Conservation (phyloP, 2,797 vertebrate genomes). For the Epinephelus malabaricus region DNA sequence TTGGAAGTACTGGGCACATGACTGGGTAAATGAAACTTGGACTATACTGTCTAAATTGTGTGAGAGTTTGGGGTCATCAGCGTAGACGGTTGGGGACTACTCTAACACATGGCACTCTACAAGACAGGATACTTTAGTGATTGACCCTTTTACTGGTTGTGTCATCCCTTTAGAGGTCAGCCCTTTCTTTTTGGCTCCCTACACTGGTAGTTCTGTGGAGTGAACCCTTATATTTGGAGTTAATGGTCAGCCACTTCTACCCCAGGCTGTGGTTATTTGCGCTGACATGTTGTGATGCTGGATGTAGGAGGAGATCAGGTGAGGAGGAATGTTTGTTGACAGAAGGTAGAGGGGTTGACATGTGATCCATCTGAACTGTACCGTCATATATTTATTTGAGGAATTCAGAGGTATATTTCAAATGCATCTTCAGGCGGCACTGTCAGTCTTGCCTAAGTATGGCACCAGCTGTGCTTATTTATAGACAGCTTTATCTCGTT, state of each 20-base stretch:
- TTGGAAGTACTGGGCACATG: no score
- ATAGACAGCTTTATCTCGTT: constrained; percentile 68
- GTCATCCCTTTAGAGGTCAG: constrained; percentile 8
- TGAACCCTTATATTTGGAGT: not conserved
- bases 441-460: constrained; percentile 55
- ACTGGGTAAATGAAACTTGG: no score
- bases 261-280: constrained; percentile 24
- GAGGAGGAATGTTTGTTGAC: constrained; percentile 38
- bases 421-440: constrained; percentile 46
- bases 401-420: constrained; percentile 52
- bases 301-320: constrained; percentile 21
- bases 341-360: constrained; percentile 26
- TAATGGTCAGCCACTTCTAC: constrained; percentile 21
- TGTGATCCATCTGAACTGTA: constrained; percentile 21
- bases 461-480: constrained; percentile 74
- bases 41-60: no score
- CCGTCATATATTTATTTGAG: constrained; percentile 53
- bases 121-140: not conserved
- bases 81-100: not conserved
- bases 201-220: not conserved
- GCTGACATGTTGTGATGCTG: constrained; percentile 38
- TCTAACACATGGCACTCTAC: not conserved
- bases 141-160: constrained; percentile 17
- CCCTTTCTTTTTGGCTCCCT: constrained; percentile 5
- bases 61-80: not conserved